Percentiles rank a stretch among this genome's conserved stretches.
phyloP scores from a whole-genome alignment of 2,113 vertebrate genomes.

The Piaya cayana region DNA sequence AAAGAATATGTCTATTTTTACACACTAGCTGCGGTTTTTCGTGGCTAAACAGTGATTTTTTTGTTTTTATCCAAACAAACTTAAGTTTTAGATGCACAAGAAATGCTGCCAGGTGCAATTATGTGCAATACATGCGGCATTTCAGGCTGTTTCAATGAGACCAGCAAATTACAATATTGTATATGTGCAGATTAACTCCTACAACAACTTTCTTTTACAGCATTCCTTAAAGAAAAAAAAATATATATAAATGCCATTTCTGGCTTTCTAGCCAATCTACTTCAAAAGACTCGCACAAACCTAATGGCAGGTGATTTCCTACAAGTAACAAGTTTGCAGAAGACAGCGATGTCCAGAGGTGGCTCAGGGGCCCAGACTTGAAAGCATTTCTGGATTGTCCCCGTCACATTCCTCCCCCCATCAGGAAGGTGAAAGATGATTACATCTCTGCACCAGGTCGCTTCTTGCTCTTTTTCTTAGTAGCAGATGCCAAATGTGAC shows the following conservation, averaged over 20 bases:
- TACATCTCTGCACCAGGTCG: constrained; percentile 65
- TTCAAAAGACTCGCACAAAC: constrained; percentile 24
- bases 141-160: neutral
- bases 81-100: neutral
- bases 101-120: neutral
- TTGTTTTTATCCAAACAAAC: accelerated
- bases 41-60: neutral
- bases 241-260: neutral
- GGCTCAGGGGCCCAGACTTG: constrained; percentile 4
- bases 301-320: constrained; percentile 14
- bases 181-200: neutral
- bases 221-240: neutral
- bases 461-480: constrained; percentile 55
- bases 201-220: neutral
- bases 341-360: neutral
- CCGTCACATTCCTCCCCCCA: neutral
- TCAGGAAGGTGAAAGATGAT: constrained; percentile 75
- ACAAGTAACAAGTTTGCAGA: constrained; percentile 21
- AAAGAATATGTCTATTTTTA: neutral
- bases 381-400: constrained; percentile 26
- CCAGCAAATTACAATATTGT: neutral
- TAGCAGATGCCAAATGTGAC: constrained; percentile 69
- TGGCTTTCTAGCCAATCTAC: constrained; percentile 19
- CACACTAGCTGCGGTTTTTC: neutral
- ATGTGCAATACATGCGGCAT: neutral